Base-by-base conservation (phyloP, 2,797 vertebrate genomes). In the Coracias cyanogaster region DNA sequence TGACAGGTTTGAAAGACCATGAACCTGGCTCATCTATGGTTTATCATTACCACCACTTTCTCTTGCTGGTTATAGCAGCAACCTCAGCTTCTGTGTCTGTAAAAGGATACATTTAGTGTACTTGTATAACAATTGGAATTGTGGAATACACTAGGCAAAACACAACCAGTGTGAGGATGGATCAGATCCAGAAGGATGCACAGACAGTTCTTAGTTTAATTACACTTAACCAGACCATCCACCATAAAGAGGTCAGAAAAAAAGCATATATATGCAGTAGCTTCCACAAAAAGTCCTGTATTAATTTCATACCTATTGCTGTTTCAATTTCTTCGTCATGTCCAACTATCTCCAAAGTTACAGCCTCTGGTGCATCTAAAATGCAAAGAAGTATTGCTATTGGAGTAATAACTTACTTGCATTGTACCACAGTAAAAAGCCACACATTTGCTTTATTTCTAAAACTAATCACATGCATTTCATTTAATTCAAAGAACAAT, bases 231-330 rank as follows among this genome's bases (percentile, higher is more conserved):
- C 12, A 87, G 45, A 77, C 13, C 9, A 74, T 69, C 58, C 74
- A 12, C 11, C 22, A 48, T 18, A 58, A 78, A 61, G 48, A 82
- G 31, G 80, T n/a, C 21, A 83, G 57, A 81, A 88, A 6, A 82
- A 88, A 92, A 69, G 3, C 4, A 72, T 39, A 9, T 16, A 37
- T 7, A 15, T 12, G 17, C 43, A 67, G 33, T 54, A 57, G 41
- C 33, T 61, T 24, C 25, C 24, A 70, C 37, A 86, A 83, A 85
- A 48, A 62, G 26, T 90, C 58, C 31, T 46, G 9, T 43, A 60
- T 21, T 48, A 9, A 60, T 93, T 82, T 93, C 55, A 66, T 98
- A 98, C 98, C 98, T 92, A 98, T 94, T 96, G 98, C 95, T 71
- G 98, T 97, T 93, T 97, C 91, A 80, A 98, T 89, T 57, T 85